phyloP scores from a whole-genome alignment of 2,113 vertebrate genomes.

The Dunckerocampus dactyliophorus region DNA sequence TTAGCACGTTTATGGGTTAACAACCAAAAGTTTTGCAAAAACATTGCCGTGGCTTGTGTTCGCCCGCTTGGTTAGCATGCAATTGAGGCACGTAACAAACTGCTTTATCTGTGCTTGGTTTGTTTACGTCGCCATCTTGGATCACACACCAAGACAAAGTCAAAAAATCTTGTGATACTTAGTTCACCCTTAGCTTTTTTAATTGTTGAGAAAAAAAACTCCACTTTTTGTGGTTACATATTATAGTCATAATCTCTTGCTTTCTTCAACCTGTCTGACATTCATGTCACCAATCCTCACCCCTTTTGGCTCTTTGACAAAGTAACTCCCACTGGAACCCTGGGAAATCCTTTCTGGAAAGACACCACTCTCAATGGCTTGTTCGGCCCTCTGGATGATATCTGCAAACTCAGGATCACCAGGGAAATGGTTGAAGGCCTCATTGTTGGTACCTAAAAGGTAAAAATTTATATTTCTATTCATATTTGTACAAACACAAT shows the following conservation, averaged over 20 bases:
- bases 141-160: not conserved
- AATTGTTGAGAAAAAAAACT: too few relatives aligned
- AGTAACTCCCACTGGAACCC: conserved; percentile 97
- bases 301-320: conserved; percentile 93
- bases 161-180: not conserved
- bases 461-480: not conserved
- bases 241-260: too few relatives aligned
- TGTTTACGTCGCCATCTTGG: too few relatives aligned
- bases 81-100: too few relatives aligned
- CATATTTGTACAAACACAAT: not conserved
- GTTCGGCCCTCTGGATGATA: conserved; percentile 82
- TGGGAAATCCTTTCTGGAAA: conserved; percentile 93
- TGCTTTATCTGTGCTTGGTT: too few relatives aligned
- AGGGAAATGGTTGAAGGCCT: conserved; percentile 83
- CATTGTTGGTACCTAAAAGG: conserved; percentile 59
- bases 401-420: conserved; percentile 91
- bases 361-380: conserved; percentile 85
- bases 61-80: too few relatives aligned
- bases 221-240: too few relatives aligned
- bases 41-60: too few relatives aligned
- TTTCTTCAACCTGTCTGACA: not conserved
- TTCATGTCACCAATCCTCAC: conserved; percentile 63
- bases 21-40: too few relatives aligned
- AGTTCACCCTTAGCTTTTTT: not conserved
- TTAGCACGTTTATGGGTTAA: too few relatives aligned